These are phyloP conservation scores for Pseudonaja textilis DNA, from an alignment of 2,113 vertebrate genomes.

Conservation along the genomic window DNA sequence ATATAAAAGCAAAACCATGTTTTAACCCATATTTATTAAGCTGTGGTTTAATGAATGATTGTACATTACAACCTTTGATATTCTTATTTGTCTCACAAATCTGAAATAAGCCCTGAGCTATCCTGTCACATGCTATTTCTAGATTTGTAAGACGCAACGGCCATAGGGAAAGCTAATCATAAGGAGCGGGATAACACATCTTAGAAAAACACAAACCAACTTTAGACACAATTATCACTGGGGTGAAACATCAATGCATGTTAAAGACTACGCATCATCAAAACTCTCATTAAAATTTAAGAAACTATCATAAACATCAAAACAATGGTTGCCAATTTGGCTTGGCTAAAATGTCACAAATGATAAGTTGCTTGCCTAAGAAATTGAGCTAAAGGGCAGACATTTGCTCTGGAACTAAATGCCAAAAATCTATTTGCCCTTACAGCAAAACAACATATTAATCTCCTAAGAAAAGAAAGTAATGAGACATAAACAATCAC, in stretches of 20 bases:
- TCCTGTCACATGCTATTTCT: neutral
- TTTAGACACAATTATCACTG: neutral
- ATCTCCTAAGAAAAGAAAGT: neutral
- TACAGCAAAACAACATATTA: neutral
- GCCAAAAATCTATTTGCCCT: neutral
- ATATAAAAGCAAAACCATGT: constrained; percentile 42
- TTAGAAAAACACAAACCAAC: neutral
- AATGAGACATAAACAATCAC: neutral
- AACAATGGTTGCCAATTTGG: neutral
- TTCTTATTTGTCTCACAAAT: constrained; percentile 28
- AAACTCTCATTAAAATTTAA: neutral
- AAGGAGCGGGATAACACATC: neutral
- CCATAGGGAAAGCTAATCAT: neutral
- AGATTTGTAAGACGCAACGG: neutral
- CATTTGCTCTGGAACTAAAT: neutral
- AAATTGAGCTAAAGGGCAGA: neutral
- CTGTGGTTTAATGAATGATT: constrained; percentile 43
- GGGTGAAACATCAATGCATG: neutral
- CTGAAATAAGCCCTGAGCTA: neutral
- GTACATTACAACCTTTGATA: constrained; percentile 33
- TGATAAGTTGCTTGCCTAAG: neutral
- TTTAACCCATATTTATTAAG: constrained; percentile 42
- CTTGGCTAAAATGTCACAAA: neutral
- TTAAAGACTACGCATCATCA: neutral
- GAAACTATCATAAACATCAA: neutral